Evolutionary conservation across 2,888 invertebrate genomes (phyloP).

Genomic region (Therioaphis trifolii): DNA sequence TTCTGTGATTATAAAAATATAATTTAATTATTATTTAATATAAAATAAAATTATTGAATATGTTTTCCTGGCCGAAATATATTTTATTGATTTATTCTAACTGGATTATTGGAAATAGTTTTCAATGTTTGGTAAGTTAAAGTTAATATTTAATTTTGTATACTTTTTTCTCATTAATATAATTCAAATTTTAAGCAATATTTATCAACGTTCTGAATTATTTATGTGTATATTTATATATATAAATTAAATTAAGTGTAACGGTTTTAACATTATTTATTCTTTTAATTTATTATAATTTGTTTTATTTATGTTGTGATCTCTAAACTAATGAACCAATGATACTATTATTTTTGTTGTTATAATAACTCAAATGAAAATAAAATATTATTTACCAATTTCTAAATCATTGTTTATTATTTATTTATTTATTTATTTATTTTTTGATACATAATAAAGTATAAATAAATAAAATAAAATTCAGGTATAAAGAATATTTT

Average conservation of each 20-base stretch:
- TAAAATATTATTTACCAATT: not conserved
- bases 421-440: not conserved
- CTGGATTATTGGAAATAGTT: not conserved
- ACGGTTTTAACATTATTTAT: not conserved
- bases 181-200: not conserved
- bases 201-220: not conserved
- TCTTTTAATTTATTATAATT: not conserved
- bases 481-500: not conserved
- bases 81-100: not conserved
- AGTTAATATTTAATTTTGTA: slow-evolving; percentile 1
- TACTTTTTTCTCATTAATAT: not conserved
- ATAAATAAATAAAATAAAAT: not conserved
- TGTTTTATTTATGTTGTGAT: slow-evolving; percentile 16
- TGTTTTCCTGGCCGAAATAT: not conserved
- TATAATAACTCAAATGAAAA: not conserved
- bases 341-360: too few species aligned
- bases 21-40: not conserved
- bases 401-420: not conserved
- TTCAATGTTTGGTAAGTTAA: not conserved
- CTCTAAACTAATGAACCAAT: not conserved
- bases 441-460: too few species aligned
- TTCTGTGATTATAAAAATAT: slow-evolving; percentile 28
- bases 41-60: not conserved
- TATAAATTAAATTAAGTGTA: not conserved
- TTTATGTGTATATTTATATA: not conserved